Percentiles rank a stretch among this genome's conserved stretches.
phyloP scores from a whole-genome alignment of 2,888 invertebrate species.

The Coecobrya sp. region DNA sequence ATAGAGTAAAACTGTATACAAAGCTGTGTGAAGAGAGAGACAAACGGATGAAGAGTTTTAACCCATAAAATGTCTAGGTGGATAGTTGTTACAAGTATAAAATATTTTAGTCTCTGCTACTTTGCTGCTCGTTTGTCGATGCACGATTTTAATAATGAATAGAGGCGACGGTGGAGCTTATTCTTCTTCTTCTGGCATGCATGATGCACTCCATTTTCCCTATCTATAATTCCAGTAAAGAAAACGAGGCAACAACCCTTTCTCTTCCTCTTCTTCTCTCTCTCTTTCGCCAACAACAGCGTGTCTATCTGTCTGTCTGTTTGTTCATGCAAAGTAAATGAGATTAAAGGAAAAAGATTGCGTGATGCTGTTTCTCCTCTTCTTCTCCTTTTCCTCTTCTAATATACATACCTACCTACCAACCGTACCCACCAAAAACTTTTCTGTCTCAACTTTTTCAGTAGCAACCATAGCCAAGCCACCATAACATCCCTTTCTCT shows the following conservation, averaged over 20 bases:
- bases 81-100: background rate
- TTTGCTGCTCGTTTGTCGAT: background rate
- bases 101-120: background rate
- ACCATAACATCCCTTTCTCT: too few relatives aligned
- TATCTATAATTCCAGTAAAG: background rate
- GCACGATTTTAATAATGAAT: background rate
- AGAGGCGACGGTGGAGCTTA: background rate
- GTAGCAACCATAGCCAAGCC: background rate
- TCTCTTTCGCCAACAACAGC: too few relatives aligned
- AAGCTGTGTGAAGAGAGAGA: background rate
- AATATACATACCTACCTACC: background rate
- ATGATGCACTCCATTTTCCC: background rate
- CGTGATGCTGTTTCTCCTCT: conserved; percentile 64
- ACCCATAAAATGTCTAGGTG: too few relatives aligned
- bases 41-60: background rate
- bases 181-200: background rate
- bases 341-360: conserved; percentile 85
- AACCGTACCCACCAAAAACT: background rate
- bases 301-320: conserved; percentile 77
- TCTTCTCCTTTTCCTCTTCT: conserved; percentile 27
- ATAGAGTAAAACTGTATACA: too few relatives aligned
- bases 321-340: conserved; percentile 87
- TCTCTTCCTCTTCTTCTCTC: background rate
- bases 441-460: conserved; percentile 7
- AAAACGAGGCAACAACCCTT: conserved; percentile 34